These are phyloP conservation scores for Spilogale gracilis DNA, from an alignment of 2,113 vertebrate species.

Conservation along the genomic window DNA sequence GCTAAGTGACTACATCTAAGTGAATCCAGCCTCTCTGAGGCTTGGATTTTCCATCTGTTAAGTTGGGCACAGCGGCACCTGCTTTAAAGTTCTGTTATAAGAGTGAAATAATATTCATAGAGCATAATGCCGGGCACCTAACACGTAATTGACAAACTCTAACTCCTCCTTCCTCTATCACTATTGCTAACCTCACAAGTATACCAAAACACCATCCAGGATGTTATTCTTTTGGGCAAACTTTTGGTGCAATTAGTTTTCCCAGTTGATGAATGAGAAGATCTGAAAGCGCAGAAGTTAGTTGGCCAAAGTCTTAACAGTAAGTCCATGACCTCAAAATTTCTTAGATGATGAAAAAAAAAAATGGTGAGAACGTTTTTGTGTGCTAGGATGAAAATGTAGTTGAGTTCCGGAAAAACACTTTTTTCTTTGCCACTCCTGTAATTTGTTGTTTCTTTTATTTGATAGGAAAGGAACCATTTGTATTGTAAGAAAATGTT, in stretches of 20 bases:
- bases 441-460: slow-evolving; percentile 50
- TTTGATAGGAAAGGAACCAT: slow-evolving; percentile 67
- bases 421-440: slow-evolving; percentile 62
- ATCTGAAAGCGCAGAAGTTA: neutral
- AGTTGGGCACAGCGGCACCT: neutral
- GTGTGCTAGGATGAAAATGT: slow-evolving; percentile 1
- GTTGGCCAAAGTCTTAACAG: neutral
- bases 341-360: slow-evolving; percentile 54
- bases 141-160: neutral
- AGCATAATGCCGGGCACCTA: neutral
- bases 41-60: neutral
- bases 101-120: neutral
- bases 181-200: neutral
- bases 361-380: slow-evolving; percentile 21
- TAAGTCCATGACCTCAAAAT: neutral
- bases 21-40: neutral
- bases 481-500: slow-evolving; percentile 67
- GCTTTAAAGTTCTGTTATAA: neutral
- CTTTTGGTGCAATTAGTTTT: slow-evolving; percentile 23
- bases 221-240: neutral
- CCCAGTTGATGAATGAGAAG: neutral
- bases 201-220: neutral
- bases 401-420: neutral
- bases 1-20: neutral
- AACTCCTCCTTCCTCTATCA: neutral